Evolutionary conservation across 2,797 vertebrate genomes (phyloP).

Genomic region (Melopsittacus undulatus): DNA sequence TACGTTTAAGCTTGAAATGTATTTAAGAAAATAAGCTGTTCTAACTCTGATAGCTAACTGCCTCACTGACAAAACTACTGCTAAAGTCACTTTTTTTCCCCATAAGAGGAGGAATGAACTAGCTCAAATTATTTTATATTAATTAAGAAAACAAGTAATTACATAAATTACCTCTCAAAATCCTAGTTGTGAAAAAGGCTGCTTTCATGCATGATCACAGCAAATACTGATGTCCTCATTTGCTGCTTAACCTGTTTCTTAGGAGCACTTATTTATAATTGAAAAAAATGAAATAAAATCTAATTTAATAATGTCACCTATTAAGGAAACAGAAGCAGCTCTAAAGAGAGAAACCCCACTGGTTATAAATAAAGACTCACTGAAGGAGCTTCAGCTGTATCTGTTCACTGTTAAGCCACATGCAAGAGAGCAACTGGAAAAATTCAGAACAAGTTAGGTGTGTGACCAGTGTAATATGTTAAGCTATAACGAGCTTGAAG

Average conservation of each 20-base stretch:
- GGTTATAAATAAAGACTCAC: conserved; percentile 34
- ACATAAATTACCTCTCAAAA: not conserved
- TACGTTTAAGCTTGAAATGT: not conserved
- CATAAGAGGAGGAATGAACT: not conserved
- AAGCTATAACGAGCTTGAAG: not conserved
- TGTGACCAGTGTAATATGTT: not conserved
- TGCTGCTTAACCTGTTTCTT: not conserved
- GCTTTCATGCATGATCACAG: not conserved
- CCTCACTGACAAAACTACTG: not conserved
- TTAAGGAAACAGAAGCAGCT: conserved; percentile 13
- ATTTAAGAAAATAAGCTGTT: not conserved
- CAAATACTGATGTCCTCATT: not conserved
- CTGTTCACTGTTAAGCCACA: not conserved
- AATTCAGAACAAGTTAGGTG: not conserved
- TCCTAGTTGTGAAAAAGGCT: not conserved
- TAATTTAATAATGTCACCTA: conserved; percentile 23
- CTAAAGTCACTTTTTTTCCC: not conserved
- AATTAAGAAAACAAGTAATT: not conserved
- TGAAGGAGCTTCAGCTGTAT: not conserved
- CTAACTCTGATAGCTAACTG: not conserved
- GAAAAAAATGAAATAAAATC: not conserved
- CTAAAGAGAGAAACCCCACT: conserved; percentile 15
- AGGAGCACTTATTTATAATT: conserved; percentile 30
- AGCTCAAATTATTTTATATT: not conserved
- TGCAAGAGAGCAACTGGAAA: not conserved